Evolutionary conservation across 2,797 vertebrate species (phyloP).

Genomic region (Sebastes hubbsi): DNA sequence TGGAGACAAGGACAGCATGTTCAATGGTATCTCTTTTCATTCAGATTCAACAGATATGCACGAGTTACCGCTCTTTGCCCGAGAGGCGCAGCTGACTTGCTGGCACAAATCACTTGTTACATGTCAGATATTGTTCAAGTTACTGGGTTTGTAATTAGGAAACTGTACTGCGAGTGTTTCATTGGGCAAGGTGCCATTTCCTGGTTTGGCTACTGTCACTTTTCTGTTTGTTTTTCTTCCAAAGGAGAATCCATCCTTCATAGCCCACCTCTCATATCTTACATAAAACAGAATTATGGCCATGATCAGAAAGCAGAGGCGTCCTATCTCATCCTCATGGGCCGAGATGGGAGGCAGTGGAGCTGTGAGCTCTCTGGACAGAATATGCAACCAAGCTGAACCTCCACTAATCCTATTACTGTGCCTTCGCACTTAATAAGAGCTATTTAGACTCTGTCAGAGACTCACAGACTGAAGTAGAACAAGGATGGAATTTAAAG

Average conservation of each 20-base stretch:
- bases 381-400: conserved; percentile 77
- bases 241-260: background rate
- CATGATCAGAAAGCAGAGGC: conserved; percentile 56
- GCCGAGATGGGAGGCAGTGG: conserved; percentile 36
- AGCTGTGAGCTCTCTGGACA: conserved; percentile 61
- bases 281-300: conserved; percentile 16
- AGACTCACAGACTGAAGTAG: conserved; percentile 7
- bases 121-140: background rate
- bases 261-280: background rate
- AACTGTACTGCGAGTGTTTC: background rate
- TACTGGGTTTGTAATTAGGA: too few relatives aligned
- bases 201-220: background rate
- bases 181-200: background rate
- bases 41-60: conserved; percentile 8
- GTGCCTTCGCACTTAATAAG: conserved; percentile 76
- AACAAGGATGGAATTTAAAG: conserved; percentile 28
- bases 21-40: conserved; percentile 42
- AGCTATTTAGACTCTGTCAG: conserved; percentile 70
- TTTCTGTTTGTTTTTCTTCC: background rate
- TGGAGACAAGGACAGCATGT: conserved; percentile 42
- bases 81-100: background rate
- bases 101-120: background rate
- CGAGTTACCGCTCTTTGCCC: background rate
- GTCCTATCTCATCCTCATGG: conserved; percentile 60
- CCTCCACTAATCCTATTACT: conserved; percentile 83